Evolutionary conservation across 2,113 vertebrate species (phyloP).

Genomic region (Phylloscopus whistleri): DNA sequence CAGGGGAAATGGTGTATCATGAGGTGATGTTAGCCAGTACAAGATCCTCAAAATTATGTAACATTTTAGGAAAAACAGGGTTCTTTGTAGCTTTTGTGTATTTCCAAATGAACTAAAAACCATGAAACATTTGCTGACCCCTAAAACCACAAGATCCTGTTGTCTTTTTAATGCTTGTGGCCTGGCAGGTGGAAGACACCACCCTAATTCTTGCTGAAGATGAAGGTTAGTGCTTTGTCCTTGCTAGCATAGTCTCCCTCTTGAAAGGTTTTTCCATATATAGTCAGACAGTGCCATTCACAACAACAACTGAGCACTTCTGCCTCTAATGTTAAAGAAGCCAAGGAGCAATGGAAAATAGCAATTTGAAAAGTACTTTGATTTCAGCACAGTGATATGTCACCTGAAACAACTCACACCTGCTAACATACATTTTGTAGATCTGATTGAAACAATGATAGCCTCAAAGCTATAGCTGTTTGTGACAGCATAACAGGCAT

Average conservation of each 20-base stretch:
- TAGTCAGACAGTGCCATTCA: background rate
- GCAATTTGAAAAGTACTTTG: background rate
- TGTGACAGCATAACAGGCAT: background rate
- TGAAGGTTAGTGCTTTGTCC: background rate
- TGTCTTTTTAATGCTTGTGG: background rate
- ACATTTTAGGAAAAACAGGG: background rate
- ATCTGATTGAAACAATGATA: background rate
- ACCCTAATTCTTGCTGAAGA: background rate
- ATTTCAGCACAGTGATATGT: background rate
- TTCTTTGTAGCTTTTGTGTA: background rate
- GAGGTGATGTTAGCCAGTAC: background rate
- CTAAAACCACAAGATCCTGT: background rate
- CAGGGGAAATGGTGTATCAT: background rate
- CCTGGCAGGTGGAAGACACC: background rate
- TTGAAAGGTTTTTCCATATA: conserved; percentile 23
- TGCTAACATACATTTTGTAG: background rate
- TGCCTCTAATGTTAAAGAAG: background rate
- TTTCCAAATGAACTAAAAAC: background rate
- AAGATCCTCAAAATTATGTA: background rate
- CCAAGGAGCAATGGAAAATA: conserved; percentile 21
- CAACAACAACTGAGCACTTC: background rate
- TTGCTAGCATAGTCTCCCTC: background rate
- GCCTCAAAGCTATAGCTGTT: background rate
- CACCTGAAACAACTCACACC: background rate
- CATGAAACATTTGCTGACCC: background rate